Conservation (phyloP, 2,888 invertebrate species). For the Drosophila kuntzei region DNA sequence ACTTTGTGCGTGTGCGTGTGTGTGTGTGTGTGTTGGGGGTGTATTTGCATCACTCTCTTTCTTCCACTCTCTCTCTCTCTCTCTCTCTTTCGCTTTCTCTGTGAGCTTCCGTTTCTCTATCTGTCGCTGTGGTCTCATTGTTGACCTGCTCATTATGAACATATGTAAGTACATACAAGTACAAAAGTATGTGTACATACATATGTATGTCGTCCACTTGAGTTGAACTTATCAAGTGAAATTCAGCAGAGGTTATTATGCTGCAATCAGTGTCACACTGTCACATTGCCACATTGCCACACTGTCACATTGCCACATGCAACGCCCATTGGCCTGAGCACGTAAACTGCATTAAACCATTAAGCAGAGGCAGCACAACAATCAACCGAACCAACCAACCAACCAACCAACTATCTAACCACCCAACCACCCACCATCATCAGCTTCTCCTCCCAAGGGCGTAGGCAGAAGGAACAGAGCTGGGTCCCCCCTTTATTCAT, state of each 20-base stretch:
- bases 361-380: slow-evolving; percentile 56
- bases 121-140: slow-evolving; percentile 55
- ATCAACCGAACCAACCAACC: slow-evolving; percentile 9
- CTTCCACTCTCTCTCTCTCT: slow-evolving; percentile 25
- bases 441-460: neutral
- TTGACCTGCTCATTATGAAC: slow-evolving; percentile 66
- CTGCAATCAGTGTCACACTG: slow-evolving; percentile 63
- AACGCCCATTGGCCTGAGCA: slow-evolving; percentile 69
- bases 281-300: slow-evolving; percentile 13
- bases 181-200: slow-evolving; percentile 3
- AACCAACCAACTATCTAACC: neutral
- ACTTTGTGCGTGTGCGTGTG: slow-evolving; percentile 25
- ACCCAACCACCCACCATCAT: neutral
- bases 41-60: slow-evolving; percentile 31
- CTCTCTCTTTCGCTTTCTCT: slow-evolving; percentile 10
- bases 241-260: slow-evolving; percentile 61
- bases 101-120: slow-evolving; percentile 38
- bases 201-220: slow-evolving; percentile 27
- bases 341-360: slow-evolving; percentile 73
- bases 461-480: neutral
- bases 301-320: slow-evolving; percentile 46
- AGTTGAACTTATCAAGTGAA: slow-evolving; percentile 26
- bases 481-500: no score
- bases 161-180: slow-evolving; percentile 37
- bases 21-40: slow-evolving; percentile 11